Evolutionary conservation across 2,113 vertebrate genomes (phyloP).

Genomic region (Leptodactylus fuscus): DNA sequence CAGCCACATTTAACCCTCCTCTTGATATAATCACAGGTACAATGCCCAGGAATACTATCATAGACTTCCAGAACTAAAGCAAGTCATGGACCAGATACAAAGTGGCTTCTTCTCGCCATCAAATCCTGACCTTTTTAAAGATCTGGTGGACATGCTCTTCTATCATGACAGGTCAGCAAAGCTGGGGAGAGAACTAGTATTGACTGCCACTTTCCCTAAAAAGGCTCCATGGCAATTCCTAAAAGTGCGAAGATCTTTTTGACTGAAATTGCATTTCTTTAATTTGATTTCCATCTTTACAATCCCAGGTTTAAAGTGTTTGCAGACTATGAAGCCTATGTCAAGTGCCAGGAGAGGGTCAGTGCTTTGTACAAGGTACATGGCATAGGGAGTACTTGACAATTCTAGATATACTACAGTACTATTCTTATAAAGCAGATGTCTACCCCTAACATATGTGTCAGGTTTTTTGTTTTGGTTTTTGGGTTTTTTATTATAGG

Average conservation of each 20-base stretch:
- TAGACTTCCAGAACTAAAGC: constrained; percentile 84
- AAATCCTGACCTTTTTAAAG: constrained; percentile 88
- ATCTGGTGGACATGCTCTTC: constrained; percentile 91
- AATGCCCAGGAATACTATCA: constrained; percentile 86
- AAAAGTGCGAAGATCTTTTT: too few relatives aligned
- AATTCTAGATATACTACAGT: too few relatives aligned
- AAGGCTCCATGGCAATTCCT: too few relatives aligned
- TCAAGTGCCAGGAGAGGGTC: constrained; percentile 89
- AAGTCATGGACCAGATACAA: constrained; percentile 89
- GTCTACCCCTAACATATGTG: too few relatives aligned
- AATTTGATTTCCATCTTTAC: too few relatives aligned
- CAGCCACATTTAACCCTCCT: neutral
- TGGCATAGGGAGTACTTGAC: neutral
- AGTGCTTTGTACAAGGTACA: constrained; percentile 92
- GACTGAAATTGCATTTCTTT: too few relatives aligned
- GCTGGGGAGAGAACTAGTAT: neutral
- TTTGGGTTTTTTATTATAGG: too few relatives aligned
- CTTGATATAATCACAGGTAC: constrained; percentile 75
- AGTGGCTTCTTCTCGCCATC: constrained; percentile 87
- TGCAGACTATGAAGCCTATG: constrained; percentile 90
- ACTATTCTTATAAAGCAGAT: too few relatives aligned
- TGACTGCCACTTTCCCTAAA: too few relatives aligned
- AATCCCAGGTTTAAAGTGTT: constrained; percentile 92
- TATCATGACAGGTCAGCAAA: constrained; percentile 85
- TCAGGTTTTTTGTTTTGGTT: too few relatives aligned